Evolutionary conservation across 2,113 vertebrate species (phyloP).

Genomic region (Micronisus gabar): DNA sequence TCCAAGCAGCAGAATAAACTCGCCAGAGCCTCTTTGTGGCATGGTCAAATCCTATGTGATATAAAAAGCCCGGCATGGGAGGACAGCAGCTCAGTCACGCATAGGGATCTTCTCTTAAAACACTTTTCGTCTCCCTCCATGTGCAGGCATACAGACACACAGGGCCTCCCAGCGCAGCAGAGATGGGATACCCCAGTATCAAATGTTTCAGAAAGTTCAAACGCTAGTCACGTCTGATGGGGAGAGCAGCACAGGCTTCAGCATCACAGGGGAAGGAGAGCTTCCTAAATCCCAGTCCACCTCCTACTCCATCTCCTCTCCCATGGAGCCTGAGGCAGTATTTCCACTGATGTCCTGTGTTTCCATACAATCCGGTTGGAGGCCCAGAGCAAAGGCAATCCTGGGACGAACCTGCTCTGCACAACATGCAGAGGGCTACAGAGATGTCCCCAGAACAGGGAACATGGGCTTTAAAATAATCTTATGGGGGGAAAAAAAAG

Average conservation of each 20-base stretch:
- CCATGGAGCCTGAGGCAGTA: not conserved
- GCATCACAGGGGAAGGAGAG: rapidly evolving
- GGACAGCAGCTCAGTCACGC: not conserved
- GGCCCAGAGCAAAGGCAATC: not conserved
- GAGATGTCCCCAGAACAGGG: not conserved
- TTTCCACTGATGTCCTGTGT: not conserved
- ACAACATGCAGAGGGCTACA: not conserved
- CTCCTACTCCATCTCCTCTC: not conserved
- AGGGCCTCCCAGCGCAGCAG: not conserved
- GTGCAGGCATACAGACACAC: not conserved
- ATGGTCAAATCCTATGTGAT: not conserved
- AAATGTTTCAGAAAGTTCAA: not conserved
- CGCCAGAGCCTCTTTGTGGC: not conserved
- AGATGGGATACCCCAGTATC: not conserved
- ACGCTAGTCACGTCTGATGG: not conserved
- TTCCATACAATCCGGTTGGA: not conserved
- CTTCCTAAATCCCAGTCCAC: not conserved
- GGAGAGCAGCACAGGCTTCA: not conserved
- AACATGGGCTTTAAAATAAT: not conserved
- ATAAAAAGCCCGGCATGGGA: slow-evolving; percentile 65
- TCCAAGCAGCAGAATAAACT: not conserved
- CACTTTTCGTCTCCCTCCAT: rapidly evolving
- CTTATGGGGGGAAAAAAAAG: not conserved
- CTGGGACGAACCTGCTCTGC: not conserved
- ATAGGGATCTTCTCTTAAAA: slow-evolving; percentile 25